These are phyloP conservation scores for Falco columbarius DNA, from an alignment of 2,797 vertebrate species.

Conservation along the genomic window DNA sequence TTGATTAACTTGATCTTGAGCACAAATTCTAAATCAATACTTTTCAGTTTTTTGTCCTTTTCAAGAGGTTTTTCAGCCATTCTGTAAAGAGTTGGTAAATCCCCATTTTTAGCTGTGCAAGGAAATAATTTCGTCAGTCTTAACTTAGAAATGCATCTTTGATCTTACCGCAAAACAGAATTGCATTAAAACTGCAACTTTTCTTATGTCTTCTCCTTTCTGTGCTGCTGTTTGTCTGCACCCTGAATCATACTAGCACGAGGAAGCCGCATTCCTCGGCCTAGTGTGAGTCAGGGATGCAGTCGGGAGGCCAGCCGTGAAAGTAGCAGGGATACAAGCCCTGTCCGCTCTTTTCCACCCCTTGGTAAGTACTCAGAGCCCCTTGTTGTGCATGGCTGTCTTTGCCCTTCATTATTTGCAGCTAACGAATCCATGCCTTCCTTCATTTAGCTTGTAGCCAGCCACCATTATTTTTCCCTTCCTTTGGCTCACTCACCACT, in stretches of 20 bases:
- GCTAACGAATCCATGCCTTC: slow-evolving; percentile 15
- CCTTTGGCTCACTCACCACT: not conserved
- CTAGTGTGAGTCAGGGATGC: slow-evolving; percentile 99
- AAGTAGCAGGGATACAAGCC: slow-evolving; percentile 98
- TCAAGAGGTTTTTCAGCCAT: not conserved
- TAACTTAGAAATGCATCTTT: not conserved
- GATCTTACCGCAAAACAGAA: slow-evolving; percentile 19
- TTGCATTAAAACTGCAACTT: slow-evolving; percentile 67
- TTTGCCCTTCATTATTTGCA: slow-evolving; percentile 12
- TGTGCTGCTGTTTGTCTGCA: slow-evolving; percentile 69
- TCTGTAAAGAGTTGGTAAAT: not conserved
- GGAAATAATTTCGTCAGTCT: not conserved
- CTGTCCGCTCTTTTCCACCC: slow-evolving; percentile 94
- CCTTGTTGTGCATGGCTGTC: slow-evolving; percentile 40
- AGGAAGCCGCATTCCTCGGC: slow-evolving; percentile 97
- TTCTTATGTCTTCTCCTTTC: slow-evolving; percentile 74
- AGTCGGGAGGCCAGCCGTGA: slow-evolving; percentile 98
- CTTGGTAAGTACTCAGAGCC: slow-evolving; percentile 88
- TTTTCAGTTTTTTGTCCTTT: not conserved
- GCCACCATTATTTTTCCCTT: not conserved
- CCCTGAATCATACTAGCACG: slow-evolving; percentile 85
- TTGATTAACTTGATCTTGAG: not conserved
- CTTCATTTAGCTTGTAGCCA: slow-evolving; percentile 27
- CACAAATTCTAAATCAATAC: not conserved
- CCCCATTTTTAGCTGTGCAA: not conserved